Conservation (phyloP, 1,140 invertebrate species). For the Drosophila arizonae region DNA sequence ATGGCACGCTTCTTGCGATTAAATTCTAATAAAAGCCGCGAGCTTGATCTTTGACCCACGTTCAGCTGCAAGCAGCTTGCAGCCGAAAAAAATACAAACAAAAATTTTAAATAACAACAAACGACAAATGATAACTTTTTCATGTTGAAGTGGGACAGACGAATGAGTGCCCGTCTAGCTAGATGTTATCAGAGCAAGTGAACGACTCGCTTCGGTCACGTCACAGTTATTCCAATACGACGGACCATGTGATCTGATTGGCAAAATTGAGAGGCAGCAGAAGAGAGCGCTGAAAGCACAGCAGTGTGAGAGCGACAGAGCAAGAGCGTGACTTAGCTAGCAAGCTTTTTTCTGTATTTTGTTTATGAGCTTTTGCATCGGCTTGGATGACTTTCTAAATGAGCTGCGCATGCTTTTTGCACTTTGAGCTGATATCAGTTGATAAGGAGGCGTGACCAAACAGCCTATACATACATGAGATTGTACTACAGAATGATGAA, state of each 20-base stretch:
- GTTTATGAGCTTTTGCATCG: conserved; percentile 36
- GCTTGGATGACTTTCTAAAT: not conserved
- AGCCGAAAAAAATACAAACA: conserved; percentile 3
- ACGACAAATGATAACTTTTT: conserved; percentile 30
- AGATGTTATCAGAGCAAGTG: conserved; percentile 38
- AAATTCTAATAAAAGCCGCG: not conserved
- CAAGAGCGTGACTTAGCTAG: conserved; percentile 18
- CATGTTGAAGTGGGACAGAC: conserved; percentile 19
- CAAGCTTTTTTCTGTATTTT: conserved; percentile 41
- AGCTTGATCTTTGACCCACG: conserved; percentile 22
- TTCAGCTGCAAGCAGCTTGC: conserved; percentile 19
- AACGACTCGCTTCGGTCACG: conserved; percentile 34
- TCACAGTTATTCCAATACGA: conserved; percentile 45
- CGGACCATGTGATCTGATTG: conserved; percentile 68
- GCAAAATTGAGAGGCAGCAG: conserved; percentile 1
- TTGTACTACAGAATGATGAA: conserved; percentile 29
- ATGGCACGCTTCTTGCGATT: conserved; percentile 19
- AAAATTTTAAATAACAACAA: too few relatives aligned
- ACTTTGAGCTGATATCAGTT: conserved; percentile 15
- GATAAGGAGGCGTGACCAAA: conserved; percentile 13
- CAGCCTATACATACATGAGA: not conserved
- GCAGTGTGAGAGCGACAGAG: conserved; percentile 16
- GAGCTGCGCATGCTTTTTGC: conserved; percentile 19
- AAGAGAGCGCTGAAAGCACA: not conserved
- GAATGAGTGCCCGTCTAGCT: not conserved